phyloP scores from a whole-genome alignment of 2,797 vertebrate genomes.

The Amblyraja radiata region DNA sequence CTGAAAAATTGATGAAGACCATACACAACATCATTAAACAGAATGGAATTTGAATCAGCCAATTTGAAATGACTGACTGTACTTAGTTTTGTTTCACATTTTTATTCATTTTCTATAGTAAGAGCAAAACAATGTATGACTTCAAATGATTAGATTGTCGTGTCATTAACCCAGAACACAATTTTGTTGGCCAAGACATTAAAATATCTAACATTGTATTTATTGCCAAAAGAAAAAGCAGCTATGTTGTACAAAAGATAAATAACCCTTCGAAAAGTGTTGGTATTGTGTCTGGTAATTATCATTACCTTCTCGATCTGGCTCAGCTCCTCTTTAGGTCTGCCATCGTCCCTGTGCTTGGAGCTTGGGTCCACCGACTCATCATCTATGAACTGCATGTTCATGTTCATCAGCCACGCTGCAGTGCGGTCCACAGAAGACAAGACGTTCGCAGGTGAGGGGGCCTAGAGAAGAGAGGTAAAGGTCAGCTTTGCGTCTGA shows the following conservation, averaged over 20 bases:
- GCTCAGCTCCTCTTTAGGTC: constrained; percentile 92
- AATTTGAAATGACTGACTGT: constrained; percentile 1
- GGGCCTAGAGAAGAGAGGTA: constrained; percentile 72
- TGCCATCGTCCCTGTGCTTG: constrained; percentile 80
- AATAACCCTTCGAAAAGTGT: neutral
- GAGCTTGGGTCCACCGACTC: constrained; percentile 84
- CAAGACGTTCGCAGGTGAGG: constrained; percentile 96
- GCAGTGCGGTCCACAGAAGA: constrained; percentile 91
- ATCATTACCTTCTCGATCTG: constrained; percentile 93
- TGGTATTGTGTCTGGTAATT: neutral
- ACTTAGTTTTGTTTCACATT: neutral
- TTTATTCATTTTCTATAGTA: neutral
- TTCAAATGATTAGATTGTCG: neutral
- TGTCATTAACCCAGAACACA: neutral
- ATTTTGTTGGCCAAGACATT: neutral
- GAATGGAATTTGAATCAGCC: neutral
- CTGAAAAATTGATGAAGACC: constrained; percentile 1
- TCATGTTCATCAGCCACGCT: constrained; percentile 99
- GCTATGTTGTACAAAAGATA: constrained; percentile 3
- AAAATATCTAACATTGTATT: neutral
- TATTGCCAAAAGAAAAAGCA: neutral
- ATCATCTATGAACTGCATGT: constrained; percentile 96
- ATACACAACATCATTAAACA: neutral
- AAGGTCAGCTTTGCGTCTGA: neutral
- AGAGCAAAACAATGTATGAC: neutral